Conservation (phyloP, 2,888 invertebrate species). For the Oxystoma pomonae region DNA sequence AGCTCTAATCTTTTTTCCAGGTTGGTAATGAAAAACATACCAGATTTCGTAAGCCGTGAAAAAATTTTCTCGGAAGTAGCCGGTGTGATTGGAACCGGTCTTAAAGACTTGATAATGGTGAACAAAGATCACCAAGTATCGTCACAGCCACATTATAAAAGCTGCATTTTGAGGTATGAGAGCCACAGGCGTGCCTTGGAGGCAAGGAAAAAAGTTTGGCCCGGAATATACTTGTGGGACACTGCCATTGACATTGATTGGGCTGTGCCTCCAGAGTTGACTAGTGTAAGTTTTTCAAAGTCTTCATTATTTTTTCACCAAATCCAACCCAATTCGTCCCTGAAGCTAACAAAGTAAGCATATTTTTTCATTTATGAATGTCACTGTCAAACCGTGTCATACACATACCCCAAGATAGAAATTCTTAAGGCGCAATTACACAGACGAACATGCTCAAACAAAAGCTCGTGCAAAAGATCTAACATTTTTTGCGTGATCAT, state of each 20-base stretch:
- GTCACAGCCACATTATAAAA: slow-evolving; percentile 6
- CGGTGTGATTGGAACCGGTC: slow-evolving; percentile 22
- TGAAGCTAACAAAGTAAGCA: too few species aligned
- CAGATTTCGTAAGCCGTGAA: slow-evolving; percentile 10
- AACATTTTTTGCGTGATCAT: too few species aligned
- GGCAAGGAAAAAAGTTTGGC: slow-evolving; percentile 28
- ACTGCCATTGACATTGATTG: slow-evolving; percentile 26
- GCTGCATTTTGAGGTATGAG: slow-evolving; percentile 27
- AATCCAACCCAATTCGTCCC: slow-evolving; percentile 1
- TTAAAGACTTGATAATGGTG: slow-evolving; percentile 5
- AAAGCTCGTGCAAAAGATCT: too few species aligned
- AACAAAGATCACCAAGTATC: neutral
- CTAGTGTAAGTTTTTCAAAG: neutral
- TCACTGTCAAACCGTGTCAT: too few species aligned
- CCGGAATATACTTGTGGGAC: slow-evolving; percentile 22
- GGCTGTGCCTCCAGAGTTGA: slow-evolving; percentile 24
- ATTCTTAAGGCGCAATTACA: too few species aligned
- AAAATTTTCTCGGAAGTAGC: slow-evolving; percentile 15
- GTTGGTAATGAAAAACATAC: slow-evolving; percentile 44
- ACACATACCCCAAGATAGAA: too few species aligned
- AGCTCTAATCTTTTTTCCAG: too few species aligned
- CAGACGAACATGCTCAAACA: too few species aligned
- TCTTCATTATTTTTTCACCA: neutral
- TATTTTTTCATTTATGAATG: too few species aligned
- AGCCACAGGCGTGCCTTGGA: slow-evolving; percentile 30